Percentiles rank a stretch among this genome's conserved stretches.
Conservation (phyloP, 2,888 invertebrate species). For the Achlya flavicornis region DNA sequence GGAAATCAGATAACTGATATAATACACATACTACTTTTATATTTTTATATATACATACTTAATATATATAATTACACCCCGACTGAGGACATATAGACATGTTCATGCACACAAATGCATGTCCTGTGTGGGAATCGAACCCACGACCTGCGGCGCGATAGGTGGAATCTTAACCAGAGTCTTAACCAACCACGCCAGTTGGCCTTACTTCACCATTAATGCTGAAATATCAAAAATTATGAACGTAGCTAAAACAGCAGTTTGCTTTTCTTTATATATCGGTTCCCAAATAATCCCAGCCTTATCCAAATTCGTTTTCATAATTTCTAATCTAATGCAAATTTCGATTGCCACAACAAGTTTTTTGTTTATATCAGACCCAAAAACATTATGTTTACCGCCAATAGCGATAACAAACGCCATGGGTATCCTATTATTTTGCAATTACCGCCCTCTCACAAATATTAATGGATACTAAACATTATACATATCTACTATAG, state of each 20-base stretch:
- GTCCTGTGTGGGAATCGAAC: too few species aligned
- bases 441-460: not conserved
- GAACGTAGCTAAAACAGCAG: not conserved
- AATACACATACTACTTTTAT: too few species aligned
- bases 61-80: too few species aligned
- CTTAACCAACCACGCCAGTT: too few species aligned
- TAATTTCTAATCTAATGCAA: constrained; percentile 4
- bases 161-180: too few species aligned
- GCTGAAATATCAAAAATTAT: not conserved
- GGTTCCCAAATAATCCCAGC: not conserved
- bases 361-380: constrained; percentile 7
- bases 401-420: not conserved
- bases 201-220: not conserved
- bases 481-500: not conserved
- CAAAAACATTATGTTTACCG: constrained; percentile 2
- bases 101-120: too few species aligned
- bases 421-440: not conserved
- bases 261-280: not conserved
- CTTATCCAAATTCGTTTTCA: not conserved
- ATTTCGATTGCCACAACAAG: constrained; percentile 1
- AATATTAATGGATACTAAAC: constrained; percentile 1
- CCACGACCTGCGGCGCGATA: too few species aligned
- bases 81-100: too few species aligned
- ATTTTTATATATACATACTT: too few species aligned
- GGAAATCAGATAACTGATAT: too few species aligned